These are phyloP conservation scores for Bombylius discolor DNA, from an alignment of 2,888 invertebrate species.

Conservation along the genomic window DNA sequence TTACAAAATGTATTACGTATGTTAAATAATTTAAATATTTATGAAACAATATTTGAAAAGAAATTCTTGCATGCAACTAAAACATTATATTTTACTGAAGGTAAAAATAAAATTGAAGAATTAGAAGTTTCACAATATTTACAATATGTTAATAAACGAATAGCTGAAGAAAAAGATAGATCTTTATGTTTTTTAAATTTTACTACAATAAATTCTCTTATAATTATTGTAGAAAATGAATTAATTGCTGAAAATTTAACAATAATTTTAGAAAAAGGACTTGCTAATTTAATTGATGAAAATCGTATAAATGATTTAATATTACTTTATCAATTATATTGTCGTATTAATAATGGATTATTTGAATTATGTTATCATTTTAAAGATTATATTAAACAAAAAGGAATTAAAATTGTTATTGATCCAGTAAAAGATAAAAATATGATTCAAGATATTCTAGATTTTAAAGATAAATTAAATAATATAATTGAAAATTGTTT, in stretches of 20 bases:
- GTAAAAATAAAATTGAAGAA: slow-evolving; percentile 85
- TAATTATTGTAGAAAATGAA: slow-evolving; percentile 88
- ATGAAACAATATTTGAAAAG: slow-evolving; percentile 76
- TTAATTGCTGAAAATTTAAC: slow-evolving; percentile 83
- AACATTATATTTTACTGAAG: slow-evolving; percentile 85
- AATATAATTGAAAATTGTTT: slow-evolving; percentile 84
- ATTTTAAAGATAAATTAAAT: slow-evolving; percentile 97
- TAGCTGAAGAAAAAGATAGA: slow-evolving; percentile 87
- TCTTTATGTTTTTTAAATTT: slow-evolving; percentile 88
- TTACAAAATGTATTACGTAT: slow-evolving; percentile 89
- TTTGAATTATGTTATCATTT: slow-evolving; percentile 78
- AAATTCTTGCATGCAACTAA: slow-evolving; percentile 90
- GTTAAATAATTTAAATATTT: slow-evolving; percentile 92
- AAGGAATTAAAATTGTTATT: slow-evolving; percentile 91
- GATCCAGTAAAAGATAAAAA: slow-evolving; percentile 97
- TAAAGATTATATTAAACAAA: slow-evolving; percentile 90
- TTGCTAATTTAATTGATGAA: slow-evolving; percentile 82
- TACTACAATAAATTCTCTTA: slow-evolving; percentile 76
- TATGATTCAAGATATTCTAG: slow-evolving; percentile 92
- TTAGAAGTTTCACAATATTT: slow-evolving; percentile 89
- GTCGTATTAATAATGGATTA: slow-evolving; percentile 83
- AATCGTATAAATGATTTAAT: slow-evolving; percentile 77
- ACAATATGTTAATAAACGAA: slow-evolving; percentile 86
- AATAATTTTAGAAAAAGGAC: slow-evolving; percentile 82
- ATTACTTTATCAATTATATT: slow-evolving; percentile 75